phyloP scores from a whole-genome alignment of 1,140 invertebrate species.

The Parasteatoda tepidariorum region DNA sequence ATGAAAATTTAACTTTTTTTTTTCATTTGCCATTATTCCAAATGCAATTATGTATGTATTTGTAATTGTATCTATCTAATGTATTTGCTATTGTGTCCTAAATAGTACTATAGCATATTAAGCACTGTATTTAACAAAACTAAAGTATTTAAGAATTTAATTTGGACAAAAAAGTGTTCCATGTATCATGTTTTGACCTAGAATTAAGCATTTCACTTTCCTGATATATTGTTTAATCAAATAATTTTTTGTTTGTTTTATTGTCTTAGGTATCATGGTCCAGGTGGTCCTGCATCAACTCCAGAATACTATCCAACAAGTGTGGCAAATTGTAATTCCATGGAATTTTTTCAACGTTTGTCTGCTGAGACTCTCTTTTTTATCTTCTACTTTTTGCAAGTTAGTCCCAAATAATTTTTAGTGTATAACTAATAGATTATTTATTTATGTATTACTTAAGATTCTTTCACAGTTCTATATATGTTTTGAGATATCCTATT shows the following conservation, averaged over 20 bases:
- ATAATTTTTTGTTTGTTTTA: too few species aligned
- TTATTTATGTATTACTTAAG: too few species aligned
- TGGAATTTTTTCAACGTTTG: constrained; percentile 98
- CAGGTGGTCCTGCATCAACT: constrained; percentile 88
- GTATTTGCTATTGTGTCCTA: too few species aligned
- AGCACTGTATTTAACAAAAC: too few species aligned
- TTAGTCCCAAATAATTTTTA: constrained; percentile 63
- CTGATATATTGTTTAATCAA: neutral
- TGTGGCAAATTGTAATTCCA: constrained; percentile 91
- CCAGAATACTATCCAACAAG: constrained; percentile 94
- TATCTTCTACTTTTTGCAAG: constrained; percentile 99
- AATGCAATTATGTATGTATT: too few species aligned
- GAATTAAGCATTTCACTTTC: neutral
- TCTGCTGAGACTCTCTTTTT: constrained; percentile 99
- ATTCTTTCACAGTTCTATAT: too few species aligned
- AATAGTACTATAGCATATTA: too few species aligned
- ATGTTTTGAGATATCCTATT: too few species aligned
- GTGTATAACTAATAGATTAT: too few species aligned
- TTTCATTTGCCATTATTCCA: too few species aligned
- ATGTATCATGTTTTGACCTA: neutral
- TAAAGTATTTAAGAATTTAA: neutral
- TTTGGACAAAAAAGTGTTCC: neutral
- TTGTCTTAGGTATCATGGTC: constrained; percentile 86
- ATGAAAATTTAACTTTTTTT: too few species aligned
- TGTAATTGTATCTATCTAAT: too few species aligned